Percentiles rank a stretch among this genome's conserved stretches.
These are phyloP conservation scores for Falco novaeseelandiae DNA, from an alignment of 2,797 vertebrate species.

Conservation along the genomic window DNA sequence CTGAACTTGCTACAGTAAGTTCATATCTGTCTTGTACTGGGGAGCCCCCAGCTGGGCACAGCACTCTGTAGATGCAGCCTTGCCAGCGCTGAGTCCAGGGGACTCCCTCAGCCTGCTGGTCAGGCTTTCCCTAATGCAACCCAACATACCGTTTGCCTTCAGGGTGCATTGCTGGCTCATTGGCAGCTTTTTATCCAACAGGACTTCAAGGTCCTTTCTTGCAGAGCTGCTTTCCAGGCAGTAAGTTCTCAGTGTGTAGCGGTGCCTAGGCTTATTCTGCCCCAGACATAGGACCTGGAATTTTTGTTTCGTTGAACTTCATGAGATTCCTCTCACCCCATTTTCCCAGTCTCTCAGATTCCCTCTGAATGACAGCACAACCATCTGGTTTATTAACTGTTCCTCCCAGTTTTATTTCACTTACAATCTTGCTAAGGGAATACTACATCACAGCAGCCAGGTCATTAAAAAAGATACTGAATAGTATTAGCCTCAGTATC, in stretches of 20 bases:
- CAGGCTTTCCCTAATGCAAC: background rate
- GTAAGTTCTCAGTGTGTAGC: no score
- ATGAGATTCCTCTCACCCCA: background rate
- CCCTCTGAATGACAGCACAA: background rate
- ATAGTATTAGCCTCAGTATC: background rate
- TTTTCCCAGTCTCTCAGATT: background rate
- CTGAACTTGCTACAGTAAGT: background rate
- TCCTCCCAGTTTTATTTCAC: background rate
- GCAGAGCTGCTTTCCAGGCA: background rate
- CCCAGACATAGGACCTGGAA: background rate
- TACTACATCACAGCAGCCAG: background rate
- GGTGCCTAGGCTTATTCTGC: no score
- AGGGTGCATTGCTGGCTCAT: background rate
- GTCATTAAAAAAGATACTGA: background rate
- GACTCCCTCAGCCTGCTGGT: background rate
- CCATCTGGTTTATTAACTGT: background rate
- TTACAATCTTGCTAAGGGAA: background rate
- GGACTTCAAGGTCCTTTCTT: background rate
- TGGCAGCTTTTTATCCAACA: background rate
- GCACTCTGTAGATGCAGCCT: background rate
- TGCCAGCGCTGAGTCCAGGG: no score
- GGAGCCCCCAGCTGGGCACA: fast-evolving
- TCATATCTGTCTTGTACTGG: no score
- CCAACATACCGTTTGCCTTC: background rate
- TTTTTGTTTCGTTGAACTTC: background rate